Evolutionary conservation across 1,140 invertebrate genomes (phyloP), one percentile per base, ranked within the genome.

Genomic region (Lepidurus apus): DNA sequence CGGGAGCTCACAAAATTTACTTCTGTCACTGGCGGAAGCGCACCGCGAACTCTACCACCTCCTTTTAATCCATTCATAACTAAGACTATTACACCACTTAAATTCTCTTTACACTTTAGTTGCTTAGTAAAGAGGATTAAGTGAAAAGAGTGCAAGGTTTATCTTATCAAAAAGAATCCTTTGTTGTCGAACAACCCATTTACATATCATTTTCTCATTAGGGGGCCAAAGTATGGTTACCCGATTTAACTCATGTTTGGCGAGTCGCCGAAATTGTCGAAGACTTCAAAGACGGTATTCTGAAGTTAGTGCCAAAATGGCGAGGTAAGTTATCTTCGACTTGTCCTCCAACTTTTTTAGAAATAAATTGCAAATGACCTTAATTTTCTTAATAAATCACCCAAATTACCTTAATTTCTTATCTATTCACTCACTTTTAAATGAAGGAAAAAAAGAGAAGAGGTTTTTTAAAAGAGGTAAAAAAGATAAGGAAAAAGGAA

Each of bases 191-290:
- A 26, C 26, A 26, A 26, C 26, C 26, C 1, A 26, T 26, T 1
- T 26, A 26, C 26, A 26, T 26, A 1, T 26, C 26, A 26, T 74
- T 43, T 44, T n/a, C 34, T 44, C 44, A 73, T 76, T 43, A 95
- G 94, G 95, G 93, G 79, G 91, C 94, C 74, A 90, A 92, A 83
- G 91, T 98, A 84, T 99, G 97, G 97, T 90, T 98, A 79, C 92
- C 93, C 42, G 92, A 98, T 85, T 85, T 90, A 42, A 90, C 93
- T 47, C 88, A 91, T 80, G 93, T 98, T 34, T 99, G 97, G 97
- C 91, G 95, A 84, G 90, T 90, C 24, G 96, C 93, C 7, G 89
- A 92, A 77, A 88, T 98, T 10, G 86, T 91, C 76, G 90, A 94
- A 80, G 90, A 96, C 85, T 96, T 94, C 87, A 89, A 89, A 44